These are phyloP conservation scores for Macaria notata DNA, from an alignment of 2,888 invertebrate species.

Conservation along the genomic window DNA sequence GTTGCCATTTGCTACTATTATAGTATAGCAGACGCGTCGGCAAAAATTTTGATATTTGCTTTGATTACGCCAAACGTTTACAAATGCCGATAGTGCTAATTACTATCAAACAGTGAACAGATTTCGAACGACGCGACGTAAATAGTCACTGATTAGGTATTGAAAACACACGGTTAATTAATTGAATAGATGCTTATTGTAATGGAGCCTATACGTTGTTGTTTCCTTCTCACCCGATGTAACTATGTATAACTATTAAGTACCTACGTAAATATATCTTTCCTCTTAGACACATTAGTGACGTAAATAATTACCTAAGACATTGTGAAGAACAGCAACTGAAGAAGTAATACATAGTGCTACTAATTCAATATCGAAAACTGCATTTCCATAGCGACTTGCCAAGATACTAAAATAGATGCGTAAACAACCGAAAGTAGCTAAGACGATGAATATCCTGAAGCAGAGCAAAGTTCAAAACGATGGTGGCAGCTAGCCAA, in stretches of 20 bases:
- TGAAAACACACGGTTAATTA: no score
- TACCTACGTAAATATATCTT: no score
- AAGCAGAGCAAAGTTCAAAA: slow-evolving; percentile 75
- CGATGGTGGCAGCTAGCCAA: slow-evolving; percentile 69
- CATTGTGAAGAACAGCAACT: no score
- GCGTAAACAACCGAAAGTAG: slow-evolving; percentile 64
- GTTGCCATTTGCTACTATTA: no score
- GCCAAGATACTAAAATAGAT: slow-evolving; percentile 71
- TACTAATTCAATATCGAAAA: slow-evolving; percentile 4
- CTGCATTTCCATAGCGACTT: slow-evolving; percentile 33
- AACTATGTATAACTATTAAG: no score
- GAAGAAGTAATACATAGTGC: no score
- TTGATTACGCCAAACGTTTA: slow-evolving; percentile 30
- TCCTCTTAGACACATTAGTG: no score
- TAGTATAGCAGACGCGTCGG: background rate
- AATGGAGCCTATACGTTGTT: no score
- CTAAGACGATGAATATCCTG: slow-evolving; percentile 66
- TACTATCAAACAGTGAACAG: slow-evolving; percentile 16
- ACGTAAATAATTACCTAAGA: no score
- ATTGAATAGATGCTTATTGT: no score
- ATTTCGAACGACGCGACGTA: background rate
- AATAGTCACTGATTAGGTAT: background rate
- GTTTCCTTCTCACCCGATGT: no score
- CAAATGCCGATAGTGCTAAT: slow-evolving; percentile 16
- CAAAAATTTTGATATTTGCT: slow-evolving; percentile 13